Evolutionary conservation across 2,797 vertebrate species (phyloP).

Genomic region (Lithobates pipiens): DNA sequence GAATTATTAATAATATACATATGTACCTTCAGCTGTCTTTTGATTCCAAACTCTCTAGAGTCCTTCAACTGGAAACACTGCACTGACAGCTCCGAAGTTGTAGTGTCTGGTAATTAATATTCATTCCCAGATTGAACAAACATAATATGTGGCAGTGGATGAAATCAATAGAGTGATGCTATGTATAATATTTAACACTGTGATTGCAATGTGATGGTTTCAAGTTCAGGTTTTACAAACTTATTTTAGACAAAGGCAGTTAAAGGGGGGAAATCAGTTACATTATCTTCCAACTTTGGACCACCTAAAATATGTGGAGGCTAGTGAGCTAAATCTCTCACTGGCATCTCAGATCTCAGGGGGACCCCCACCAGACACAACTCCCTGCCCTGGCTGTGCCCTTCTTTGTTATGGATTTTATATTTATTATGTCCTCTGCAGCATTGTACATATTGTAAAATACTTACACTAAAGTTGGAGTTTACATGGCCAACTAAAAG

Average conservation of each 20-base stretch:
- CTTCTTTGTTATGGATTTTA: too few species aligned
- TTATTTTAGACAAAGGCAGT: too few species aligned
- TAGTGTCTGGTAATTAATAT: conserved; percentile 21
- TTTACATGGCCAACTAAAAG: too few species aligned
- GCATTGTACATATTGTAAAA: background rate
- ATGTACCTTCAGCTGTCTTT: conserved; percentile 28
- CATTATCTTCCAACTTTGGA: background rate
- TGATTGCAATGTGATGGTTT: background rate
- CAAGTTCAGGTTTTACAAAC: background rate
- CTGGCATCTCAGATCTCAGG: too few species aligned
- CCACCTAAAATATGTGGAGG: too few species aligned
- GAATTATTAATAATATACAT: conserved; percentile 42
- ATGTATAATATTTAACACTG: background rate
- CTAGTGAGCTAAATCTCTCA: too few species aligned
- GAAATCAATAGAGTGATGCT: conserved; percentile 16
- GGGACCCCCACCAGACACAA: too few species aligned
- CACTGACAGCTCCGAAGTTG: conserved; percentile 21
- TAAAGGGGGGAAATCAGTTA: too few species aligned
- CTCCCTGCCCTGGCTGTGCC: too few species aligned
- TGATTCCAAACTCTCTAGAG: conserved; percentile 6
- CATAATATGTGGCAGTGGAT: background rate
- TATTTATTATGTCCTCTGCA: too few species aligned
- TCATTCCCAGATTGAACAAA: conserved; percentile 28
- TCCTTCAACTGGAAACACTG: conserved; percentile 25
- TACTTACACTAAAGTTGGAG: background rate